Percentiles rank a stretch among this genome's conserved stretches.
phyloP scores from a whole-genome alignment of 2,797 vertebrate species.

The Sebastes hopkinsi region DNA sequence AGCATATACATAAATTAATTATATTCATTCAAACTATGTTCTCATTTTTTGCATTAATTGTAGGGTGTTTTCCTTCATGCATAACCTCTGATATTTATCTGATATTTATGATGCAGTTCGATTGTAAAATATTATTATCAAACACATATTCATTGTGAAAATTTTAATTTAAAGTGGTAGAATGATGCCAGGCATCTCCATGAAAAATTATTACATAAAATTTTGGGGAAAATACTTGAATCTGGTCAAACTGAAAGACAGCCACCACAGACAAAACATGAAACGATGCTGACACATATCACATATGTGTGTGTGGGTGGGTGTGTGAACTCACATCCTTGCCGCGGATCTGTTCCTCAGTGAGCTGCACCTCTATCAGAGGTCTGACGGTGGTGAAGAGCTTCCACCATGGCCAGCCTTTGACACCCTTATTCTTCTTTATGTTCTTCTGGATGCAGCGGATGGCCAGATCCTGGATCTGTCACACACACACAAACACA shows the following conservation, averaged over 20 bases:
- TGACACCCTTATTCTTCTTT: conserved; percentile 95
- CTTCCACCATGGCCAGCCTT: conserved; percentile 97
- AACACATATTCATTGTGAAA: neutral
- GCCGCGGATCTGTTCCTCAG: conserved; percentile 94
- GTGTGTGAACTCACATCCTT: conserved; percentile 86
- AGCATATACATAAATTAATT: neutral
- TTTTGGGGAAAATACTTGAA: neutral
- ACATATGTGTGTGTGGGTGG: too few species aligned
- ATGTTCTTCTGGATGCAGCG: conserved; percentile 88
- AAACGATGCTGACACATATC: neutral
- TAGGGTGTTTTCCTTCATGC: neutral
- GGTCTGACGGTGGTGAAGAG: conserved; percentile 94
- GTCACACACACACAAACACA: conserved; percentile 7
- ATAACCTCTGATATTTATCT: neutral
- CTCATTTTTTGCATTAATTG: neutral
- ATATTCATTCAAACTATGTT: neutral
- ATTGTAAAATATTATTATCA: neutral
- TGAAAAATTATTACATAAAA: too few species aligned
- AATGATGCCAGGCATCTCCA: neutral
- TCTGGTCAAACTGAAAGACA: neutral
- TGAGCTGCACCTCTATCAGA: conserved; percentile 94
- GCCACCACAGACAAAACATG: neutral
- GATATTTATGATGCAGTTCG: neutral
- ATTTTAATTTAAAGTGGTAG: neutral
- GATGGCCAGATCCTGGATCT: conserved; percentile 96